A percentile compares a stretch with the other conserved stretches of the same genome.
These are phyloP conservation scores for Leucoraja ocellata DNA, from an alignment of 2,797 vertebrate species.

Conservation along the genomic window DNA sequence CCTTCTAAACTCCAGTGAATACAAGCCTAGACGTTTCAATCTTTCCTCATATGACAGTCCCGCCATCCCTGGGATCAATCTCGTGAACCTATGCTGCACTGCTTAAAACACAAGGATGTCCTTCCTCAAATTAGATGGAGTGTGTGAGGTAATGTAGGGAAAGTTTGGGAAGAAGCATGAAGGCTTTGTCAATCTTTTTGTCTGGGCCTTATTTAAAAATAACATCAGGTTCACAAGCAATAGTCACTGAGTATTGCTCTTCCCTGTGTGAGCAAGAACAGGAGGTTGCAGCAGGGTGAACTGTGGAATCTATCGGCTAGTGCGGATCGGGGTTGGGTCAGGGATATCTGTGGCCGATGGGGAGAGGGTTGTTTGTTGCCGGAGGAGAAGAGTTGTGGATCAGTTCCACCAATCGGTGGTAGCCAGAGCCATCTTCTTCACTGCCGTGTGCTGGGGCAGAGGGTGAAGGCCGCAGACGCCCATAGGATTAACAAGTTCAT, in stretches of 20 bases:
- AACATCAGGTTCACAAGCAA: background rate
- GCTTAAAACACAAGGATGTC: no score
- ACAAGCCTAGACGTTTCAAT: no score
- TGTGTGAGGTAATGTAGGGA: background rate
- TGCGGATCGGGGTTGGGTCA: background rate
- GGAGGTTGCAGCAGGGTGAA: background rate
- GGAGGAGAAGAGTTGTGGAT: background rate
- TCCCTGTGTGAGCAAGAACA: background rate
- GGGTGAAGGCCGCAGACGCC: no score
- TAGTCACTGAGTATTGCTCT: background rate
- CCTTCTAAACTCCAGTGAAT: no score
- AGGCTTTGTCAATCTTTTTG: background rate
- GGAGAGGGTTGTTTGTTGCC: background rate
- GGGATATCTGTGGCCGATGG: no score
- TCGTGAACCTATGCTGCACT: no score
- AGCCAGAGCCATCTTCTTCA: no score
- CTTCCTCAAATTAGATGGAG: background rate
- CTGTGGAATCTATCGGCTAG: background rate
- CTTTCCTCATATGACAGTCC: no score
- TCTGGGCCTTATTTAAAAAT: background rate
- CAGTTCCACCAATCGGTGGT: no score
- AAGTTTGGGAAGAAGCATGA: background rate
- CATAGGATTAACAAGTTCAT: no score
- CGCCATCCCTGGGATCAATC: no score
- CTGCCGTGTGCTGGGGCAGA: no score